Evolutionary conservation across 2,888 invertebrate species (phyloP).

Genomic region (Melanotus villosus): DNA sequence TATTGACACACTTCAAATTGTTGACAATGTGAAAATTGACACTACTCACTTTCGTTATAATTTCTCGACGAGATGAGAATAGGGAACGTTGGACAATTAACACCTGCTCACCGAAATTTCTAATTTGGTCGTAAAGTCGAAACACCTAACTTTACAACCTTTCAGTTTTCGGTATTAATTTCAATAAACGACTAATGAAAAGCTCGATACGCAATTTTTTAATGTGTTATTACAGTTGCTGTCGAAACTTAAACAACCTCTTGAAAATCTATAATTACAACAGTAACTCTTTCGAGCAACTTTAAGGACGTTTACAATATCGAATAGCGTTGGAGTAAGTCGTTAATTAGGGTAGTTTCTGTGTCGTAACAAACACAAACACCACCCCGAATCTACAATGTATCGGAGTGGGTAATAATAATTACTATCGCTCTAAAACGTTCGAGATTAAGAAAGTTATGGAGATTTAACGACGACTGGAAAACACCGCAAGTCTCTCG

Average conservation of each 20-base stretch:
- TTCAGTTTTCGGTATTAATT: too few species aligned
- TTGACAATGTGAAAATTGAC: slow-evolving; percentile 12
- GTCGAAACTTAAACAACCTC: slow-evolving; percentile 24
- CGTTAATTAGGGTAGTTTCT: slow-evolving; percentile 51
- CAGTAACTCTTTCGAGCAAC: slow-evolving; percentile 6
- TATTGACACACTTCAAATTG: slow-evolving; percentile 26
- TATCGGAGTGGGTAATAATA: slow-evolving; percentile 54
- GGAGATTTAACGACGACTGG: slow-evolving; percentile 56
- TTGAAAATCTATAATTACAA: slow-evolving; percentile 29
- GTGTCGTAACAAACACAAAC: slow-evolving; percentile 50
- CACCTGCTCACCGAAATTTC: slow-evolving; percentile 6
- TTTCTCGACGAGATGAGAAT: not conserved
- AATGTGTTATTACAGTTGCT: too few species aligned
- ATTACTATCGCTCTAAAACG: slow-evolving; percentile 54
- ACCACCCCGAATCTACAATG: slow-evolving; percentile 50
- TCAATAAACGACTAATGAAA: too few species aligned
- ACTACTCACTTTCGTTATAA: slow-evolving; percentile 1
- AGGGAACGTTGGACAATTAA: slow-evolving; percentile 7
- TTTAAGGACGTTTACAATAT: slow-evolving; percentile 24
- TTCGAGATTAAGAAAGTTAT: slow-evolving; percentile 57
- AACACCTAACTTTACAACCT: too few species aligned
- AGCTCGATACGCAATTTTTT: too few species aligned
- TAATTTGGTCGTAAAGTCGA: not conserved
- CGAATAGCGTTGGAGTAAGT: slow-evolving; percentile 22
- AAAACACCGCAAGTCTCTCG: slow-evolving; percentile 52